Conservation (phyloP, 1,140 invertebrate species). For the Drosophila dunni region DNA sequence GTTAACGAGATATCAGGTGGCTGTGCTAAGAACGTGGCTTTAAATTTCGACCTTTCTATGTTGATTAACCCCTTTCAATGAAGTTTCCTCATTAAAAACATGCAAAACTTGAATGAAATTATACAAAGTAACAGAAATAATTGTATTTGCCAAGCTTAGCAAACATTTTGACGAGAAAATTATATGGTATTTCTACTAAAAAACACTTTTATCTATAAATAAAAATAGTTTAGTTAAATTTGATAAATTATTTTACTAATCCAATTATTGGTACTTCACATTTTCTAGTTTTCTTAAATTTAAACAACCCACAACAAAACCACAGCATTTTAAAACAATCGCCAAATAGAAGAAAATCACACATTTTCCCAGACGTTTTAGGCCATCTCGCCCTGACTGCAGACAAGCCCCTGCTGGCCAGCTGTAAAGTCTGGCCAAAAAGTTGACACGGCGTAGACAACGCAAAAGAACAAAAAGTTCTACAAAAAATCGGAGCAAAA, state of each 20-base stretch:
- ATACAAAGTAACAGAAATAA: too few species aligned
- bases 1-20: conserved; percentile 78
- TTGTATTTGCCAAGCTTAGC: too few species aligned
- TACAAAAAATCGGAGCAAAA: conserved; percentile 41
- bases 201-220: too few species aligned
- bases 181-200: too few species aligned
- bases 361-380: conserved; percentile 30
- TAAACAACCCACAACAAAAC: conserved; percentile 29
- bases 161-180: too few species aligned
- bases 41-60: conserved; percentile 20
- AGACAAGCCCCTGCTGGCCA: conserved; percentile 47
- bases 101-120: not conserved
- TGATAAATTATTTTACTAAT: too few species aligned
- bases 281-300: conserved; percentile 17
- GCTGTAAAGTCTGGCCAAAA: conserved; percentile 65
- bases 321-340: conserved; percentile 29
- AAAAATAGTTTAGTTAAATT: too few species aligned
- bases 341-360: conserved; percentile 9
- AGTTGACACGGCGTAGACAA: conserved; percentile 69
- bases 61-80: conserved; percentile 33
- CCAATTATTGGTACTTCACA: too few species aligned
- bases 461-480: conserved; percentile 28
- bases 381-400: not conserved
- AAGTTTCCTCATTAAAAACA: not conserved
- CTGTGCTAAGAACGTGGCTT: conserved; percentile 30